Evolutionary conservation across 2,113 vertebrate species (phyloP), one percentile per base, ranked within the genome.

Genomic region (Antechinus stuartii): DNA sequence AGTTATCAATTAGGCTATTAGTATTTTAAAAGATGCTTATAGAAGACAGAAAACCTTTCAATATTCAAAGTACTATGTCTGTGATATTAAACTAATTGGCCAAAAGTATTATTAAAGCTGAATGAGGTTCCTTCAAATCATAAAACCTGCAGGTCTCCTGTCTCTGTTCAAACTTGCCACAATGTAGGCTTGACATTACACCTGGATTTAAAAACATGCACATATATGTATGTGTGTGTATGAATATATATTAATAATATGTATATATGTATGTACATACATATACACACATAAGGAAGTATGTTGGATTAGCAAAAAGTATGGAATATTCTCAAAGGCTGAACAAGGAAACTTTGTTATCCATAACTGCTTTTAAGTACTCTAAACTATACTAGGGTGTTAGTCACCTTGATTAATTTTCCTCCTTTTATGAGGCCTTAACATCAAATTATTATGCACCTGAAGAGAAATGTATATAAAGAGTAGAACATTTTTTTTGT

Each of bases 401-500:
- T 49, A 49, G 49, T 92, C 95, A 92, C 76, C 90, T 91, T 95
- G 94, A 57, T 27, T 30, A 35, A 57, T 96, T 95, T 92, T 61
- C 53, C 61, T 35, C 35, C 91, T 50, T 10, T 95, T 95, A 84
- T 50, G 12, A 93, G 91, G 57, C 49, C 93, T 84, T 95, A 92
- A 47, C 95, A 91, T 96, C 94, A 97, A 96, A 93, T 94, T 92
- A 90, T 94, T 96, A 42, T 2, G 22, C 35, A 96, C 76, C 95
- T 96, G 84, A 93, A 97, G 55, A 96, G 89, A 97, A 97, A 93
- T 93, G 68, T 54, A 95, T 96, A 47, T 97, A 95, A 98, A 94
- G 57, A 96, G 76, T 94, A 49, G 94, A 94, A 94, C 95, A 91
- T 97, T 97, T 96, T 97, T 97, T 97, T 97, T 97, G 98, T 97